phyloP scores from a whole-genome alignment of 2,797 vertebrate genomes.

The Phoebastria nigripes region DNA sequence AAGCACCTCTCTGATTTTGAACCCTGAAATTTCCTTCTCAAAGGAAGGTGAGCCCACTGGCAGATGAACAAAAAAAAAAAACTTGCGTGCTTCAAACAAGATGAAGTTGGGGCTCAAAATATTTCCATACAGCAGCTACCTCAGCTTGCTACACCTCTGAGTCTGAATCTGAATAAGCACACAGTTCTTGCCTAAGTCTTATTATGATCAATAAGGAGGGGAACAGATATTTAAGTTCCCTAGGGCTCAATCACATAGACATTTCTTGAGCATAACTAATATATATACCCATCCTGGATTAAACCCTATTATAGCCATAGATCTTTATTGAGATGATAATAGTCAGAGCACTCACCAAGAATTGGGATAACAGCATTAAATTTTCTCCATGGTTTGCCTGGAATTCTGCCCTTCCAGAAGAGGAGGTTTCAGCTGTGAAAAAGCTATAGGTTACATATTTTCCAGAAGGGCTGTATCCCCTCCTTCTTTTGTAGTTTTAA shows the following conservation, averaged over 20 bases:
- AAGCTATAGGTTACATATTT: neutral
- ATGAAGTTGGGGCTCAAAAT: neutral
- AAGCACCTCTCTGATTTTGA: neutral
- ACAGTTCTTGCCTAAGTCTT: neutral
- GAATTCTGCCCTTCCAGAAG: neutral
- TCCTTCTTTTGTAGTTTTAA: neutral
- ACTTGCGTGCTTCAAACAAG: neutral
- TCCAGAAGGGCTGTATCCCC: neutral
- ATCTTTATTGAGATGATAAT: neutral
- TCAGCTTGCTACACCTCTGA: neutral
- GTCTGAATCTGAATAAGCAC: neutral
- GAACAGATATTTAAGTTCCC: neutral
- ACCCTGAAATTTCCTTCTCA: neutral
- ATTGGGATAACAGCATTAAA: rapidly evolving
- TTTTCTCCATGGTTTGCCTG: neutral
- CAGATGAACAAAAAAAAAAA: neutral
- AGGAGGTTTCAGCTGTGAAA: neutral
- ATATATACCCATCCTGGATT: neutral
- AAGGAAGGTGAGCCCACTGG: neutral
- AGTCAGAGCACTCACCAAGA: neutral
- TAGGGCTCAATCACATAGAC: neutral
- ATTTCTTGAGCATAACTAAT: neutral
- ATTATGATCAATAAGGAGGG: neutral
- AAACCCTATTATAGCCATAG: neutral
- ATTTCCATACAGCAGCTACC: neutral